Evolutionary conservation across 2,888 invertebrate species (phyloP), one percentile per base, ranked within the genome.

Genomic region (Pomacea canaliculata): DNA sequence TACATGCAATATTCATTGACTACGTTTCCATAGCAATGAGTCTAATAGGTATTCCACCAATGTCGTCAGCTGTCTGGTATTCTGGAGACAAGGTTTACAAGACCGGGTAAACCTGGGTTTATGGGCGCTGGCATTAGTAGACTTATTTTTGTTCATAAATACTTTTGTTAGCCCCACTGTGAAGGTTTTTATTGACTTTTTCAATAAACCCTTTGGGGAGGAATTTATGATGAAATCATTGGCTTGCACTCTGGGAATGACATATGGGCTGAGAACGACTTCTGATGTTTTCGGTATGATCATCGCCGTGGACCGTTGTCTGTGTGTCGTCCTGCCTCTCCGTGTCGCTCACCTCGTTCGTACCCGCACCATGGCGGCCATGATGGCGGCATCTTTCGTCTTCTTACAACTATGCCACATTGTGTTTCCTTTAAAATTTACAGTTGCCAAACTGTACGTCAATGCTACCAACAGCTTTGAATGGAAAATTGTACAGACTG

Each of bases 231-330:
- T 62, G 18, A 62, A 71, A 16, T 46, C 60, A 37, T 16, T 71
- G 62, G 62, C 62, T n/a, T 71, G 60, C 49, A 49, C 62, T 8
- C 49, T 63, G 23, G 71, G 71, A 7, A 65, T 71, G 23, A 63
- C 48, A 23, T 63, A 63, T 23, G 71, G 48, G 23, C 23, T 71
- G 63, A 71, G 49, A 46, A 63, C 71, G 63, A 49, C 63, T 13
- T 71, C 71, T 8, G 71, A 63, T 48, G 23, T 46, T 63, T 63
- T 71, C 71, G 62, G 71, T 19, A 71, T 63, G 71, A 49, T 71
- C 2, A 71, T 71, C 37, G 71, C 71, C 49, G n/a, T 71, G 48
- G 71, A 71, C n/a, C 8, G 71, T 7, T 71, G 71, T 18, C n/a
- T 63, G 63, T 71, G 71, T 37, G 71, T 71, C 46, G 48, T 63